Conservation (phyloP, 2,113 vertebrate species). For the Centropus unirufus region DNA sequence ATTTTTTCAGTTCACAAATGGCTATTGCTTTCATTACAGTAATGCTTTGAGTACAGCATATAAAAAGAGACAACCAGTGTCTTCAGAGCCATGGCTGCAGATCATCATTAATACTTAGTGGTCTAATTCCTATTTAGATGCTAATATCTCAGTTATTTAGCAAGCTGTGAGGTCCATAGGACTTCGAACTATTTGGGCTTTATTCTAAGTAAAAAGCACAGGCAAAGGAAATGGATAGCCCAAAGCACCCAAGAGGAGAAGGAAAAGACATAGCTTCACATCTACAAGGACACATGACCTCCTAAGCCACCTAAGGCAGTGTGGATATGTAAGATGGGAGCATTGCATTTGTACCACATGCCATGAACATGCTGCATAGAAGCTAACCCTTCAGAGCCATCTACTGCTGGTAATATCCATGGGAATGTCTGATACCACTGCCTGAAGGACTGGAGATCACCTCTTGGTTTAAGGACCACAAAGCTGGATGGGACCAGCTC, state of each 20-base stretch:
- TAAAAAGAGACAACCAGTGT: background rate
- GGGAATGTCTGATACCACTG: background rate
- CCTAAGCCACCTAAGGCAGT: accelerated
- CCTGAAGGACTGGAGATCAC: background rate
- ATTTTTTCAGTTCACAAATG: background rate
- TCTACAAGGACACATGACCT: background rate
- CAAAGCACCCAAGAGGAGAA: background rate
- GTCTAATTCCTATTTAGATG: background rate
- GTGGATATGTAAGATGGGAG: background rate
- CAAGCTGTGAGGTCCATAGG: background rate
- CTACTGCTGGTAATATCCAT: background rate
- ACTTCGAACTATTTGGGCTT: background rate
- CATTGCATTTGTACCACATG: background rate
- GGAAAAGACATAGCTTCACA: background rate
- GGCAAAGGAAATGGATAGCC: background rate
- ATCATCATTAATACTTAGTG: background rate
- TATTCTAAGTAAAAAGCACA: background rate
- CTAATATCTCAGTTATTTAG: background rate
- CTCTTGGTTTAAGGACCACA: background rate
- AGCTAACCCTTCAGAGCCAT: background rate
- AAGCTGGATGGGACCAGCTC: background rate
- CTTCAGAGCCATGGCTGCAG: background rate
- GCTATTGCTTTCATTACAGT: background rate
- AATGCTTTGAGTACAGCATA: background rate
- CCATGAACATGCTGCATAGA: background rate